A percentile compares a stretch with the other conserved stretches of the same genome.
Evolutionary conservation across 2,113 vertebrate genomes (phyloP).

Genomic region (Acinonyx jubatus): DNA sequence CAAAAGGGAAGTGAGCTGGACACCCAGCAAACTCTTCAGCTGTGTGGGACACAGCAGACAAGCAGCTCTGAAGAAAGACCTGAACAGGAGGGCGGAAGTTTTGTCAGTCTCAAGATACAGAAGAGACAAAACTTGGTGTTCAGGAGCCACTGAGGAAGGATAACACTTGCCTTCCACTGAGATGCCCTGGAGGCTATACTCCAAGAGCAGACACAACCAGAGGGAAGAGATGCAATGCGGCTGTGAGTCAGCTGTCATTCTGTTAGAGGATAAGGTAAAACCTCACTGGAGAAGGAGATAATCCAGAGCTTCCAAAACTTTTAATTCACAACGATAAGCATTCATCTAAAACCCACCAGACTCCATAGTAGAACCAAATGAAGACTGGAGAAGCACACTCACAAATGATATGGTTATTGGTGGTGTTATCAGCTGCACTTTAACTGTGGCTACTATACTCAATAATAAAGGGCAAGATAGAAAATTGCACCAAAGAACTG

Average conservation of each 20-base stretch:
- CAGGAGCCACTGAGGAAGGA: not conserved
- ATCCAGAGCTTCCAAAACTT: not conserved
- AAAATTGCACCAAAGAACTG: not conserved
- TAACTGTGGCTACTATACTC: not conserved
- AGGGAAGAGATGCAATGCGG: not conserved
- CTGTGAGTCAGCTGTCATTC: not conserved
- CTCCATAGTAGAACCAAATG: not conserved
- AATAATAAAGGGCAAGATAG: not conserved
- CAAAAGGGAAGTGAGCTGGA: not conserved
- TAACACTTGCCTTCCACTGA: not conserved
- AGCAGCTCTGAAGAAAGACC: not conserved
- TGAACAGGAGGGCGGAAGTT: not conserved
- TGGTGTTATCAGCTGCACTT: not conserved
- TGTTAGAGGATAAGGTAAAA: not conserved
- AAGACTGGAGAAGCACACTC: not conserved
- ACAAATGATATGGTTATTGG: not conserved
- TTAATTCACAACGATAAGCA: not conserved
- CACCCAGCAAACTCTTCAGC: not conserved
- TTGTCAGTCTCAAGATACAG: not conserved
- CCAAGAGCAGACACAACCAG: not conserved
- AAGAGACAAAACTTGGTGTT: not conserved
- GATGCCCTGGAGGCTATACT: not conserved
- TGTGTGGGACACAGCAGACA: not conserved
- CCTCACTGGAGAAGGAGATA: not conserved
- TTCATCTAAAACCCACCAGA: not conserved